A percentile compares a stretch with the other conserved stretches of the same genome.
Conservation (phyloP, 2,888 invertebrate species). For the Philhelius pedissequus region DNA sequence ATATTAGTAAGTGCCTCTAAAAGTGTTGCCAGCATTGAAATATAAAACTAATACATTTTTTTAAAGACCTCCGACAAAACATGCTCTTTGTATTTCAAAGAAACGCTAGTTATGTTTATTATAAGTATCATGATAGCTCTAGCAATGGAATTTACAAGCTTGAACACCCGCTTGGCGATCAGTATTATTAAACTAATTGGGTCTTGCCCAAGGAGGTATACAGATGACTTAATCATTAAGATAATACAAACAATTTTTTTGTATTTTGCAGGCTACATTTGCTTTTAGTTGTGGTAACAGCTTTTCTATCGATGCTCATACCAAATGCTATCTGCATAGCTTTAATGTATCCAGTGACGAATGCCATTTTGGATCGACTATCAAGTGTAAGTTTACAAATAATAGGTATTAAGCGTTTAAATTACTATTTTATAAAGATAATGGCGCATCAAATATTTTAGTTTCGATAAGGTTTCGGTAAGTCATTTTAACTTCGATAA, state of each 20-base stretch:
- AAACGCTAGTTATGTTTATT: constrained; percentile 17
- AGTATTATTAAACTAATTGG: neutral
- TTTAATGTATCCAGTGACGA: constrained; percentile 23
- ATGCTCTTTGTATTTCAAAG: constrained; percentile 33
- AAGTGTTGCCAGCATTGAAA: neutral
- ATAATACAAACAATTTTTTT: too few relatives aligned
- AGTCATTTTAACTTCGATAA: too few relatives aligned
- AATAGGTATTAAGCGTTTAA: too few relatives aligned
- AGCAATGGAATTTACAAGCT: neutral
- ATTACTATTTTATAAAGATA: too few relatives aligned
- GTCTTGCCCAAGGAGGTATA: neutral
- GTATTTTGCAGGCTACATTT: constrained; percentile 6
- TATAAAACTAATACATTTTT: neutral
- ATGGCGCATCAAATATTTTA: too few relatives aligned
- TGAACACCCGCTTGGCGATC: neutral
- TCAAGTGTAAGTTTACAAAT: constrained; percentile 3
- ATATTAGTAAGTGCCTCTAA: neutral
- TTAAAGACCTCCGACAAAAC: constrained; percentile 11
- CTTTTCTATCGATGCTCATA: neutral
- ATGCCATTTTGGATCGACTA: neutral
- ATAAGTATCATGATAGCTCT: neutral
- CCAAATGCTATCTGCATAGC: constrained; percentile 7
- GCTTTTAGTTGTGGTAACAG: neutral
- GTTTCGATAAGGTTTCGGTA: too few relatives aligned
- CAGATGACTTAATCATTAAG: too few relatives aligned